phyloP scores from a whole-genome alignment of 2,113 vertebrate genomes.

The Macaca mulatta region DNA sequence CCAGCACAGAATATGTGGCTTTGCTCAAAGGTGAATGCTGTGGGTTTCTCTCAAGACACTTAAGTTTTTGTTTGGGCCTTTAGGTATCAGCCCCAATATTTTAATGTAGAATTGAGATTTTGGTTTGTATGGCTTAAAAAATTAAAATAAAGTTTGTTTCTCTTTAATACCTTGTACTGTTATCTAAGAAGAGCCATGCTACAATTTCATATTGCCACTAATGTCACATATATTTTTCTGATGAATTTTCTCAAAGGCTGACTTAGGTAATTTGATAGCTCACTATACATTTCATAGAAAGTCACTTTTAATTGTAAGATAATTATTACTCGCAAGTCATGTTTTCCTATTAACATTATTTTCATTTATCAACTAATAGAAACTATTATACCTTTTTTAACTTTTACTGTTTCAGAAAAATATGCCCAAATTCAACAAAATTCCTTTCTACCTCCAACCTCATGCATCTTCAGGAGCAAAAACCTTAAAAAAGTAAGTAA shows the following conservation, averaged over 20 bases:
- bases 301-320: slow-evolving; percentile 46
- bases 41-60: not conserved
- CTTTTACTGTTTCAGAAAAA: slow-evolving; percentile 91
- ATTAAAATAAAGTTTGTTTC: slow-evolving; percentile 25
- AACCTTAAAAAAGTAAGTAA: slow-evolving; percentile 97
- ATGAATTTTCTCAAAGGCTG: not conserved
- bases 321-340: slow-evolving; percentile 25
- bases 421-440: slow-evolving; percentile 99
- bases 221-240: not conserved
- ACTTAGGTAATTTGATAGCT: slow-evolving; percentile 9
- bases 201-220: not conserved
- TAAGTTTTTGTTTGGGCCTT: not conserved
- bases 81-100: not conserved
- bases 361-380: slow-evolving; percentile 53
- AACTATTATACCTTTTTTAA: slow-evolving; percentile 54
- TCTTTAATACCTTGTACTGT: not conserved
- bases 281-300: slow-evolving; percentile 11
- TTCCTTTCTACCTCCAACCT: slow-evolving; percentile 99
- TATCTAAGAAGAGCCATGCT: slow-evolving; percentile 9
- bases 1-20: not conserved
- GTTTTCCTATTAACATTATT: slow-evolving; percentile 57
- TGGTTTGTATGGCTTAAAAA: slow-evolving; percentile 15
- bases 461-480: slow-evolving; percentile 98
- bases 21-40: not conserved
- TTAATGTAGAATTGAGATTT: slow-evolving; percentile 36